phyloP scores from a whole-genome alignment of 2,113 vertebrate species.

The Salvelinus sp. region DNA sequence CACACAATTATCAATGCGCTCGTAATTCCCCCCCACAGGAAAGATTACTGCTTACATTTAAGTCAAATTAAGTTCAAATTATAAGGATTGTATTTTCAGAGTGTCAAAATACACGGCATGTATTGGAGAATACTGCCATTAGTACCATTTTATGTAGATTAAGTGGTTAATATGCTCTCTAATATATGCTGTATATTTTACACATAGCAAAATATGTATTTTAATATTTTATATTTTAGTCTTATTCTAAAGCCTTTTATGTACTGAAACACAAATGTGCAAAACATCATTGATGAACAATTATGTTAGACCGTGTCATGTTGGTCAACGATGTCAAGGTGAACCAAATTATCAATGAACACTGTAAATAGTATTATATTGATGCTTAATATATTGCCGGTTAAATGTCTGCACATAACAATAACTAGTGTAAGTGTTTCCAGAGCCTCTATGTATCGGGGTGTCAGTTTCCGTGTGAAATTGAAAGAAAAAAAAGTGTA shows the following conservation, averaged over 20 bases:
- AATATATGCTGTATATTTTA: slow-evolving; percentile 49
- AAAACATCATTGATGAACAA: neutral
- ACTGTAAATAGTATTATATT: slow-evolving; percentile 71
- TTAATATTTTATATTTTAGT: slow-evolving; percentile 37
- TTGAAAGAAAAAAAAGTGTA: slow-evolving; percentile 43
- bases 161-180: slow-evolving; percentile 32
- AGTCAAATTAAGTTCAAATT: neutral
- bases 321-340: slow-evolving; percentile 49
- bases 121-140: slow-evolving; percentile 42
- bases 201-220: slow-evolving; percentile 32
- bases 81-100: neutral
- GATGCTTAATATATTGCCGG: slow-evolving; percentile 69
- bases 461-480: slow-evolving; percentile 49
- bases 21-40: neutral
- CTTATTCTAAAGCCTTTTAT: neutral
- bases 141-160: slow-evolving; percentile 35
- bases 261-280: neutral
- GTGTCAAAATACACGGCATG: slow-evolving; percentile 35
- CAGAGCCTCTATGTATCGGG: slow-evolving; percentile 58
- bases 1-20: slow-evolving; percentile 8
- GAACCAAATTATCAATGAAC: slow-evolving; percentile 47
- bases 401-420: slow-evolving; percentile 64
- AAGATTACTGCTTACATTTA: neutral
- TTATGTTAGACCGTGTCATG: slow-evolving; percentile 29
- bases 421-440: slow-evolving; percentile 45